These are phyloP conservation scores for Callionymus lyra DNA, from an alignment of 2,113 vertebrate species.

Conservation along the genomic window DNA sequence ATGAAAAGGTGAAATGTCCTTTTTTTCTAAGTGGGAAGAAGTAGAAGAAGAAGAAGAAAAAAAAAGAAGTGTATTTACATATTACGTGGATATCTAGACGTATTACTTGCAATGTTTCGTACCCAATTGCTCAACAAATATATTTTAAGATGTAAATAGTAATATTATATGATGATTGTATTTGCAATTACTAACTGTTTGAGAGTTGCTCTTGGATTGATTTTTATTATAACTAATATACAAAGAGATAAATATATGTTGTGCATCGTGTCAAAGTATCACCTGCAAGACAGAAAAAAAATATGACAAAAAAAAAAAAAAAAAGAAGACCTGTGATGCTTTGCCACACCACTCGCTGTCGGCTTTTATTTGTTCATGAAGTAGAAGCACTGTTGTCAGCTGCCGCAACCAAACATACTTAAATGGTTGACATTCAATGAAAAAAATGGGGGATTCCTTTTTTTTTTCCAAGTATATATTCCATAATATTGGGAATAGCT, in stretches of 20 bases:
- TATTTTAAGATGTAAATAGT: slow-evolving; percentile 70
- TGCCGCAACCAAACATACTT: slow-evolving; percentile 47
- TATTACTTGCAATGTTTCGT: slow-evolving; percentile 66
- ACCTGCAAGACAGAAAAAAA: slow-evolving; percentile 41
- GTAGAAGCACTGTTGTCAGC: slow-evolving; percentile 58
- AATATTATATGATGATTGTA: slow-evolving; percentile 66
- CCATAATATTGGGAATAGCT: background rate
- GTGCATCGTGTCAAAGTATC: slow-evolving; percentile 64
- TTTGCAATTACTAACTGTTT: slow-evolving; percentile 67
- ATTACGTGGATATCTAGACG: slow-evolving; percentile 63
- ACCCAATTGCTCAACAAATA: slow-evolving; percentile 63
- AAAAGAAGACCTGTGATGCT: slow-evolving; percentile 47
- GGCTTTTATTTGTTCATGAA: slow-evolving; percentile 52
- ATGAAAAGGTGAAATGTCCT: slow-evolving; percentile 41
- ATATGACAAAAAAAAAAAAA: slow-evolving; percentile 11
- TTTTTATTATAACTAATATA: slow-evolving; percentile 63
- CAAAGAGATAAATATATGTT: slow-evolving; percentile 58
- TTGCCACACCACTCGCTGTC: slow-evolving; percentile 58
- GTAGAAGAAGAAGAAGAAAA: too few species aligned
- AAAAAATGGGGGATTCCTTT: too few species aligned
- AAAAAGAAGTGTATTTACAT: slow-evolving; percentile 58
- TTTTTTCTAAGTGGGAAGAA: slow-evolving; percentile 55
- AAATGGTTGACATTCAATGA: slow-evolving; percentile 51
- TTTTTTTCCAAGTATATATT: too few species aligned
- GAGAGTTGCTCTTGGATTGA: slow-evolving; percentile 59